Evolutionary conservation across 2,113 vertebrate genomes (phyloP), one percentile per base, ranked within the genome.

Genomic region (Turnix velox): DNA sequence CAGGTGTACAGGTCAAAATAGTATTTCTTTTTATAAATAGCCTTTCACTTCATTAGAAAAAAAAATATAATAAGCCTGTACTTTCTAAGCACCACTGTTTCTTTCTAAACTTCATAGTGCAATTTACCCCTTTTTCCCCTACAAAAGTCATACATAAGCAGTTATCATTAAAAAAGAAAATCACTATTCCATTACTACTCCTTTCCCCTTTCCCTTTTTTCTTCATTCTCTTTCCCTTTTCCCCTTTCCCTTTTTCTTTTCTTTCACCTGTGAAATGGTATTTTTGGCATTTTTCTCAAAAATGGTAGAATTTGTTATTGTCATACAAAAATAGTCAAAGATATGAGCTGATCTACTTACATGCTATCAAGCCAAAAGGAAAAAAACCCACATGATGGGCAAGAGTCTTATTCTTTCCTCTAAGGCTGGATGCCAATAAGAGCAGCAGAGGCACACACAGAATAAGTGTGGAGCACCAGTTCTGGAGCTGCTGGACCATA

Each of bases 111-210:
- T 92, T 94, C 90, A 94, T 94, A 97, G 97, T 97, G 97, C 97
- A 97, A 97, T 96, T 96, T 96, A 93, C 94, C 97, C 95, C n/a
- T n/a, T 96, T 97, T 97, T 92, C 8, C 86, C 90, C 84, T 93
- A 96, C 62, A 76, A 82, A 94, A 93, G 76, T 95, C 90, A 93
- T 58, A 91, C 85, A 65, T 76, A 86, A 94, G 67, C 67, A 93
- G 75, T 87, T 84, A 88, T 88, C 66, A 87, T 84, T 76, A 63
- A 43, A 87, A 94, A 78, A 54, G 17, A 71, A 81, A 90, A 82
- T 69, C 85, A 82, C 77, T 79, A 71, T 87, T 91, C 90, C 92
- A 82, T 87, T 84, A 81, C 55, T 92, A 80, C 73, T 90, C 51
- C 76, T 87, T 90, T 90, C 68, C 40, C 66, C 33, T 76, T 75